Conservation (phyloP, 2,888 invertebrate species). For the Hydriomena furcata region DNA sequence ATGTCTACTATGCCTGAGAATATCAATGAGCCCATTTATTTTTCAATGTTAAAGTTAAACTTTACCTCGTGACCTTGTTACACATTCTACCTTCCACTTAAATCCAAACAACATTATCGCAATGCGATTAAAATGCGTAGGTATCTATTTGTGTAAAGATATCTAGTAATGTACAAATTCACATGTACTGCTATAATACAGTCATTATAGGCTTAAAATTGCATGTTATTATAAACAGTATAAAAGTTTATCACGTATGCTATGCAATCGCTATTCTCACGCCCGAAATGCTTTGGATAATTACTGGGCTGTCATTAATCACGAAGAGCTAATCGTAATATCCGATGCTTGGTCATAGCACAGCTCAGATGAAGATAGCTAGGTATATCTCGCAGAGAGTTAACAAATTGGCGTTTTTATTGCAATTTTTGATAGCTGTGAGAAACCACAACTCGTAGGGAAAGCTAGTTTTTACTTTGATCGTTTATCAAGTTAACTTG, state of each 20-base stretch:
- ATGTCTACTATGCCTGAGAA: too few species aligned
- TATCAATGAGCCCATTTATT: too few species aligned
- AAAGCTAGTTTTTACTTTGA: too few species aligned
- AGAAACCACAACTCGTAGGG: too few species aligned
- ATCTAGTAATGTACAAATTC: slow-evolving; percentile 9
- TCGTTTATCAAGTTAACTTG: too few species aligned
- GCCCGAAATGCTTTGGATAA: slow-evolving; percentile 48
- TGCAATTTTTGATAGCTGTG: too few species aligned
- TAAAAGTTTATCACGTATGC: slow-evolving; percentile 46
- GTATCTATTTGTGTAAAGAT: not conserved
- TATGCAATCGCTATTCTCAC: slow-evolving; percentile 53
- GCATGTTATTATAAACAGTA: slow-evolving; percentile 39
- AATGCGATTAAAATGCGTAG: not conserved
- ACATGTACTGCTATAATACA: slow-evolving; percentile 21
- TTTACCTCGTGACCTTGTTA: not conserved
- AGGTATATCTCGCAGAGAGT: not conserved
- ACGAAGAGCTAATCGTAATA: slow-evolving; percentile 51
- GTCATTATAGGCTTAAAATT: slow-evolving; percentile 33
- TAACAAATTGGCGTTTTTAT: too few species aligned
- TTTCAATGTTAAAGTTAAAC: too few species aligned
- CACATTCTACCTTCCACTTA: not conserved
- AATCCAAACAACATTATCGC: not conserved
- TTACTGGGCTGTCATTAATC: slow-evolving; percentile 54
- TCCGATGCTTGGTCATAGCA: slow-evolving; percentile 40
- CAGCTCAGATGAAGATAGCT: slow-evolving; percentile 3